These are phyloP conservation scores for Thalassaphorura encarpata DNA, from an alignment of 1,140 invertebrate genomes.

Conservation along the genomic window DNA sequence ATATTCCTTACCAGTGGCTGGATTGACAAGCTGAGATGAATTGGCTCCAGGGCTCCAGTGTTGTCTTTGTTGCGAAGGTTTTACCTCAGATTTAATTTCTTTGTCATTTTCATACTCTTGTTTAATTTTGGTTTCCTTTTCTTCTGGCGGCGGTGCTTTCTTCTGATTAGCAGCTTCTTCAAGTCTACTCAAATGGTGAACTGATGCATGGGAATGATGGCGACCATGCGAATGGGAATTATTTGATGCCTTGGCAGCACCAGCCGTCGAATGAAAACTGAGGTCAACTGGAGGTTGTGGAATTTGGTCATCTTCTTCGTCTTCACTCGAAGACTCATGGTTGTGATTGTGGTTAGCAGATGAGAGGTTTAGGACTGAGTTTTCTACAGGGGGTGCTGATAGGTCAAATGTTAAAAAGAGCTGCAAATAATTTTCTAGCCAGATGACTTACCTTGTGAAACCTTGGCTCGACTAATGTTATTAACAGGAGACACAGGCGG, in stretches of 20 bases:
- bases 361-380: constrained; percentile 3
- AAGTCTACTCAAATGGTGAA: too few relatives aligned
- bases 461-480: background rate
- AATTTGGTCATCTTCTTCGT: background rate
- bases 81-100: background rate
- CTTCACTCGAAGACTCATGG: background rate
- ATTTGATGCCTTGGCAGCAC: background rate
- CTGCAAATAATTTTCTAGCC: too few relatives aligned
- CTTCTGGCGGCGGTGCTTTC: background rate
- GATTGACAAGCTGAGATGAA: constrained; percentile 49
- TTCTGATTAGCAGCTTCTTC: too few relatives aligned
- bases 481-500: background rate
- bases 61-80: background rate
- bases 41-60: constrained; percentile 1
- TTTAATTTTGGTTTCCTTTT: background rate
- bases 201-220: too few relatives aligned
- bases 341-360: constrained; percentile 12
- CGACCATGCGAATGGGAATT: background rate
- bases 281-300: constrained; percentile 9
- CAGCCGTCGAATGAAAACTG: constrained; percentile 3
- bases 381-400: too few relatives aligned
- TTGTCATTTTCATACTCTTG: background rate
- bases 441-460: too few relatives aligned
- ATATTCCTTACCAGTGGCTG: constrained; percentile 55
- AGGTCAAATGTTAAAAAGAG: too few relatives aligned